Base-by-base conservation (phyloP, 2,113 vertebrate species). In the Solenodon paradoxus region DNA sequence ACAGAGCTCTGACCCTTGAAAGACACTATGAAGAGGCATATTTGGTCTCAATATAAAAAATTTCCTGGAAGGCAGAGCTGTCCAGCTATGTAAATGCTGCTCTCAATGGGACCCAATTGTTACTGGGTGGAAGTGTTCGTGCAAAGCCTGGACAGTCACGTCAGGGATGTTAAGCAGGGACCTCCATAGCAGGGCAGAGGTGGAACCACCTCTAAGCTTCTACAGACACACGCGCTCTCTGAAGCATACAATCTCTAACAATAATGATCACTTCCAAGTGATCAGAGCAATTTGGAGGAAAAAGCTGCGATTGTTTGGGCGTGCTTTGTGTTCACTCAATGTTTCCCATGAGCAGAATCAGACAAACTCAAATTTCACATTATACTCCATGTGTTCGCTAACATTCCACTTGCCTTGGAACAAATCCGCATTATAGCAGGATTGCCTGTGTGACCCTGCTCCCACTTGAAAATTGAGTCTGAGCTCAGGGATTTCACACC, bases 71-170 rank as follows among this genome's bases (percentile, higher is more conserved):
- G 30, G 32, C 61, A 35, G 32, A 66, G 30, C 63, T 32, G 28
- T 22, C 28, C 0, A 2, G n/a, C 38, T 24, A 11, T 1, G 15
- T 17, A 57, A 16, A 32, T 0, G 26, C 4, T 38, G 38, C 78
- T 47, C 45, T 81, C 38, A 57, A 32, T 17, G 45, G 16, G 72
- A 45, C 40, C 38, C 47, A 40, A 32, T 9, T 35, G 63, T 72
- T 74, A 45, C 26, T 42, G n/a, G 1, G 6, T 2, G 35, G 9
- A 38, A 38, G 35, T 30, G 45, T 45, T 35, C 49, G 22, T 3
- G 0, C 8, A 5, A 30, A 30, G 19, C 63, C 55, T 57, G 32
- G 64, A 42, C 26, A 42, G 32, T 16, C 28, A 63, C 0, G 0
- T 9, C 42, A 69, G 35, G 47, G 64, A 35, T 15, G 20, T 32